Evolutionary conservation across 2,888 invertebrate species (phyloP).

Genomic region (Darwinula stevensoni): DNA sequence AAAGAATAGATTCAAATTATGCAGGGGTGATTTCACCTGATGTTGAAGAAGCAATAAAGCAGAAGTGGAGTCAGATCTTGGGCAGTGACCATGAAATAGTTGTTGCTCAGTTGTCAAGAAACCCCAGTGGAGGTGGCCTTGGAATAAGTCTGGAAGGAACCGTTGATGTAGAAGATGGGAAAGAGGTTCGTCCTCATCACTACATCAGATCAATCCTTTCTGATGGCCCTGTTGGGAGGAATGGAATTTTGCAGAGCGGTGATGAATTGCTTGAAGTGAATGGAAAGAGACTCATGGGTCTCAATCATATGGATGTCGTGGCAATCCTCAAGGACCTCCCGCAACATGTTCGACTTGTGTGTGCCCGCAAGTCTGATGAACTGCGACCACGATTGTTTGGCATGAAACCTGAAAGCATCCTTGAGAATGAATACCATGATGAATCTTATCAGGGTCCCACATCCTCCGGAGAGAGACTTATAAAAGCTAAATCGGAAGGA

Average conservation of each 20-base stretch:
- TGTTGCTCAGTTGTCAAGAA: slow-evolving; percentile 30
- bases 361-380: slow-evolving; percentile 36
- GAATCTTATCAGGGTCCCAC: too few relatives aligned
- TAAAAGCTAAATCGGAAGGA: slow-evolving; percentile 80
- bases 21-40: too few relatives aligned
- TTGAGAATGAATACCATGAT: too few relatives aligned
- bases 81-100: slow-evolving; percentile 51
- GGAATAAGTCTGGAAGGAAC: slow-evolving; percentile 24
- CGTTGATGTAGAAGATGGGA: slow-evolving; percentile 23
- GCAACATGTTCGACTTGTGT: slow-evolving; percentile 64
- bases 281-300: slow-evolving; percentile 54
- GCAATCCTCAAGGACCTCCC: slow-evolving; percentile 72
- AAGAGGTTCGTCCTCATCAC: slow-evolving; percentile 24
- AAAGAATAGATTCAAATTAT: neutral
- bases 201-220: slow-evolving; percentile 55
- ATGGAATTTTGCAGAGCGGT: slow-evolving; percentile 58
- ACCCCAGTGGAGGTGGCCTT: slow-evolving; percentile 58
- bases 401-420: too few relatives aligned
- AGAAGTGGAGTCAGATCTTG: slow-evolving; percentile 40
- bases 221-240: slow-evolving; percentile 90
- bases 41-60: slow-evolving; percentile 23
- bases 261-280: slow-evolving; percentile 76
- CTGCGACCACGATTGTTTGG: too few relatives aligned
- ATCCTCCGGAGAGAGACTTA: slow-evolving; percentile 23
- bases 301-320: slow-evolving; percentile 83